Evolutionary conservation across 2,797 vertebrate genomes (phyloP).

Genomic region (Nyctalus aviator): DNA sequence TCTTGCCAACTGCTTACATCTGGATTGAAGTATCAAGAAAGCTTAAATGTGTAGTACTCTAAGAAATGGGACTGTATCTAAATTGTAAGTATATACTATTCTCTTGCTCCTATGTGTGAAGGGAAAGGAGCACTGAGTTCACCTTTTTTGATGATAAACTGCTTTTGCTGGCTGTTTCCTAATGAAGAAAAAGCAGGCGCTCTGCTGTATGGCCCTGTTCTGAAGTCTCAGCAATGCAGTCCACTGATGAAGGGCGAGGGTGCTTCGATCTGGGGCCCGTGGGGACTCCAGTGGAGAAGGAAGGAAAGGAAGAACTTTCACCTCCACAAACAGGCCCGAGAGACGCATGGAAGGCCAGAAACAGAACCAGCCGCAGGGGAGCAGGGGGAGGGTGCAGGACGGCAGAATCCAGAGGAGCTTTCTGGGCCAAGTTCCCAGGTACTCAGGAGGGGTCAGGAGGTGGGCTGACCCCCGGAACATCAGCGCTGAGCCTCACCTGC

Average conservation of each 20-base stretch:
- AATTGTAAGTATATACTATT: background rate
- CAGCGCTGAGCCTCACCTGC: no score
- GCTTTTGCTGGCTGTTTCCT: background rate
- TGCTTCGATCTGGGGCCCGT: background rate
- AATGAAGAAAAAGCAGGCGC: background rate
- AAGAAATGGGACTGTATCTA: background rate
- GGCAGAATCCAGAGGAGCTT: background rate
- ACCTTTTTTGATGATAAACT: background rate
- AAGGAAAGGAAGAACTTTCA: background rate
- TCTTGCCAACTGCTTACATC: background rate
- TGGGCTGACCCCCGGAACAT: background rate
- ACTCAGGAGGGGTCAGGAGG: background rate
- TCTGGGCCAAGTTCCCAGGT: background rate
- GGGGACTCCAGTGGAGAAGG: background rate
- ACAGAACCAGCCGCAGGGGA: background rate
- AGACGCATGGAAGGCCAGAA: background rate
- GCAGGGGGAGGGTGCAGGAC: background rate
- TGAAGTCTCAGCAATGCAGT: background rate
- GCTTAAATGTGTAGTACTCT: background rate
- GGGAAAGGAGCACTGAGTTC: background rate
- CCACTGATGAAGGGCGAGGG: background rate
- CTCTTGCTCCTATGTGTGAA: background rate
- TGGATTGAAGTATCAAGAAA: conserved; percentile 17
- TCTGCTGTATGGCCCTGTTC: background rate
- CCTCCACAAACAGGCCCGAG: background rate